Evolutionary conservation across 2,113 vertebrate genomes (phyloP).

Genomic region (Ancistrus triradiatus): DNA sequence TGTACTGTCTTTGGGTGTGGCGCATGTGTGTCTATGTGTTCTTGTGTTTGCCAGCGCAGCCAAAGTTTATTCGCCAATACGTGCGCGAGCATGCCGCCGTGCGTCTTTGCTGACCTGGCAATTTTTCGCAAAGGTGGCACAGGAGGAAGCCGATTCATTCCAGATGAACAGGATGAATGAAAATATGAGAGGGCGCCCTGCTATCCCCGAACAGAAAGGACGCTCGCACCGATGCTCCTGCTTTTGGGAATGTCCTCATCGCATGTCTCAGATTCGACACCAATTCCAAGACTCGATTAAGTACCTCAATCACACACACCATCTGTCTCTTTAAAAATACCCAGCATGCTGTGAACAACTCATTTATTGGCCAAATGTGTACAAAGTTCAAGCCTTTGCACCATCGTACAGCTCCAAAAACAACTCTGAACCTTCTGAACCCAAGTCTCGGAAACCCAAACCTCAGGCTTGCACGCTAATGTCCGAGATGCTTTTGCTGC

Average conservation of each 20-base stretch:
- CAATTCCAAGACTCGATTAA: conserved; percentile 2
- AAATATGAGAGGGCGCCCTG: too few species aligned
- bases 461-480: conserved; percentile 22
- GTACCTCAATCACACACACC: conserved; percentile 21
- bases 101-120: conserved; percentile 2
- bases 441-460: conserved; percentile 44
- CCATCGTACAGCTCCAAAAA: conserved; percentile 52
- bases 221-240: too few species aligned
- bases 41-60: not conserved
- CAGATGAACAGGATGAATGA: too few species aligned
- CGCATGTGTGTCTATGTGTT: conserved; percentile 17
- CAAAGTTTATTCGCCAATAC: conserved; percentile 18
- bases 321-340: conserved; percentile 11
- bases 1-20: conserved; percentile 17
- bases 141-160: not conserved
- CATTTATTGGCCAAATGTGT: conserved; percentile 57
- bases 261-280: not conserved
- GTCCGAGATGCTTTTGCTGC: too few species aligned
- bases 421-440: conserved; percentile 25
- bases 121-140: conserved; percentile 9
- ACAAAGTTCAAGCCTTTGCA: conserved; percentile 64
- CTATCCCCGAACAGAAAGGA: too few species aligned
- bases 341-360: conserved; percentile 55
- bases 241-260: too few species aligned
- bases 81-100: conserved; percentile 21